These are phyloP conservation scores for Podotricha telesiphe DNA, from an alignment of 2,888 invertebrate species.

Conservation along the genomic window DNA sequence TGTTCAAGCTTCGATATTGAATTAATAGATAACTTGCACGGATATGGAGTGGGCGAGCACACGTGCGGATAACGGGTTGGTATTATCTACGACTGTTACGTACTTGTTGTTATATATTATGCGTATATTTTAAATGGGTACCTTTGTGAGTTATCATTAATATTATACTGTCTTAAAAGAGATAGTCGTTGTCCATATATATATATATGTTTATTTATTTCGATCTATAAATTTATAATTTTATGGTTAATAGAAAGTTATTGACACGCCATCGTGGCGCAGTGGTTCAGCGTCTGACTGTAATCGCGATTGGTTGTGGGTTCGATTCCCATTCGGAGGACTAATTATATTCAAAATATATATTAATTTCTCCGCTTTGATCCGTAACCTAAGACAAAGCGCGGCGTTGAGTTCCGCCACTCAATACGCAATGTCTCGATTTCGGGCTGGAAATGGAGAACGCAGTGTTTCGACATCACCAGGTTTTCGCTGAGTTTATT, in stretches of 20 bases:
- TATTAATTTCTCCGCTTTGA: no score
- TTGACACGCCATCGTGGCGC: no score
- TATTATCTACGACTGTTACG: conserved; percentile 60
- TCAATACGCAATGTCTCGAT: no score
- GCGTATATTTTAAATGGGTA: not conserved
- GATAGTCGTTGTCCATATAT: not conserved
- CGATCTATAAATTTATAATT: not conserved
- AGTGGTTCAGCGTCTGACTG: no score
- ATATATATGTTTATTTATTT: not conserved
- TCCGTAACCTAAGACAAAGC: no score
- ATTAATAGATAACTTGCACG: conserved; percentile 36
- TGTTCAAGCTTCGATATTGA: conserved; percentile 22
- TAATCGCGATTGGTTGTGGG: no score
- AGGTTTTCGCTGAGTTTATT: no score
- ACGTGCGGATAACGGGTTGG: conserved; percentile 69
- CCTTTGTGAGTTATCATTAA: conserved; percentile 5
- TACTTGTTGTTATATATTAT: conserved; percentile 42
- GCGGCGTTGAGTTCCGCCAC: no score
- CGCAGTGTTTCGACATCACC: no score
- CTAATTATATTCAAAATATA: no score
- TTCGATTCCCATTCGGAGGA: no score
- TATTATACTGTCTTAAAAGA: not conserved
- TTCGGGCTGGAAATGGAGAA: no score
- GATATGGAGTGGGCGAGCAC: conserved; percentile 60
- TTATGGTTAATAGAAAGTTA: not conserved